Conservation (phyloP, 2,113 vertebrate species). For the Microtus pennsylvanicus region DNA sequence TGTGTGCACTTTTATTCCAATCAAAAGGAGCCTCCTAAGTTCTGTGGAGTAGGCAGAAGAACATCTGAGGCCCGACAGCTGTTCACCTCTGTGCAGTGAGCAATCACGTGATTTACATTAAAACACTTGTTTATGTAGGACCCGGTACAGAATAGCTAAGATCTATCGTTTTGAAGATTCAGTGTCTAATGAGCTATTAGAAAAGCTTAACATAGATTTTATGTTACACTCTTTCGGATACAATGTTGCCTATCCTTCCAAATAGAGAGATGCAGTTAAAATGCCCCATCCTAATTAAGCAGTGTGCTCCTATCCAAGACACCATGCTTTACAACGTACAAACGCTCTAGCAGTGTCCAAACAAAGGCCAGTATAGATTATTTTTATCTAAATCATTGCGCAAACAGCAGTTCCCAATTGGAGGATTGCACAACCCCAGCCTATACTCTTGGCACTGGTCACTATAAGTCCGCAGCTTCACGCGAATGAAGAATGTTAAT, state of each 20-base stretch:
- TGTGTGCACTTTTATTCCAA: conserved; percentile 79
- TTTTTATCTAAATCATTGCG: conserved; percentile 67
- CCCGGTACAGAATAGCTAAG: conserved; percentile 55
- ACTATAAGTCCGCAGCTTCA: conserved; percentile 44
- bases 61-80: conserved; percentile 78
- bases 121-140: conserved; percentile 64
- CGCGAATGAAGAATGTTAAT: conserved; percentile 53
- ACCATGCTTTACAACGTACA: conserved; percentile 56
- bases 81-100: conserved; percentile 68
- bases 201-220: conserved; percentile 68
- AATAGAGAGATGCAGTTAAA: conserved; percentile 36
- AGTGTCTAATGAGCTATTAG: conserved; percentile 53
- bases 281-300: conserved; percentile 57
- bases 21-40: conserved; percentile 77
- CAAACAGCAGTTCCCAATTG: conserved; percentile 65
- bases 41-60: conserved; percentile 77
- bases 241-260: conserved; percentile 28
- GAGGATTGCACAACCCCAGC: conserved; percentile 52
- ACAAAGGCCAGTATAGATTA: conserved; percentile 17
- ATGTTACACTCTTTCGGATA: conserved; percentile 55
- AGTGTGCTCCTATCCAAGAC: conserved; percentile 43
- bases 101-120: conserved; percentile 75
- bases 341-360: conserved; percentile 31
- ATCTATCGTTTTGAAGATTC: conserved; percentile 65
- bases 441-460: conserved; percentile 53